Conservation (phyloP, 2,113 vertebrate species). For the Halichoeres trimaculatus region DNA sequence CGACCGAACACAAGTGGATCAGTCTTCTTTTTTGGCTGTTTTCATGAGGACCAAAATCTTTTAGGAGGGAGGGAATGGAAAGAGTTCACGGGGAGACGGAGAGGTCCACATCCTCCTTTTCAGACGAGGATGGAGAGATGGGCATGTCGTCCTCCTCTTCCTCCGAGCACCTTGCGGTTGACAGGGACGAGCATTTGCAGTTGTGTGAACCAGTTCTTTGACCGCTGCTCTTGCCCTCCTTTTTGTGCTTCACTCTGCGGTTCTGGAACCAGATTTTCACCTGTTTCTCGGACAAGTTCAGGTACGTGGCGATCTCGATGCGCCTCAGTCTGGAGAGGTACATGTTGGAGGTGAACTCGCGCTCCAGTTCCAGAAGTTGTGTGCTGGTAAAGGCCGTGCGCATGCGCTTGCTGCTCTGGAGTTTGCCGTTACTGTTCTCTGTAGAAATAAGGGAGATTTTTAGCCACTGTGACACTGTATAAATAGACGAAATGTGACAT, state of each 20-base stretch:
- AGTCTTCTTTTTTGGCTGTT: constrained; percentile 79
- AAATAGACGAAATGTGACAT: background rate
- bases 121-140: constrained; percentile 94
- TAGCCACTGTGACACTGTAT: background rate
- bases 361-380: constrained; percentile 96
- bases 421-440: constrained; percentile 91
- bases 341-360: constrained; percentile 99
- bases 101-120: constrained; percentile 94
- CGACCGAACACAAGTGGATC: constrained; percentile 65
- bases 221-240: constrained; percentile 93
- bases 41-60: constrained; percentile 64
- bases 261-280: constrained; percentile 99
- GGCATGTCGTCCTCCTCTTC: constrained; percentile 92
- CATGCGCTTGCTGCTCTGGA: constrained; percentile 98
- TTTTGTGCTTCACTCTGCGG: constrained; percentile 98
- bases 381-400: constrained; percentile 99
- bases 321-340: constrained; percentile 97
- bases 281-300: constrained; percentile 99
- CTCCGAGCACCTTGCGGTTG: constrained; percentile 90
- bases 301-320: constrained; percentile 99
- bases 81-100: constrained; percentile 87
- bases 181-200: constrained; percentile 95
- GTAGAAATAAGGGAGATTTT: constrained; percentile 38
- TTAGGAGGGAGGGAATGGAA: constrained; percentile 10
- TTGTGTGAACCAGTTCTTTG: constrained; percentile 85